Conservation (phyloP, 2,888 invertebrate genomes). For the Amiota minor region DNA sequence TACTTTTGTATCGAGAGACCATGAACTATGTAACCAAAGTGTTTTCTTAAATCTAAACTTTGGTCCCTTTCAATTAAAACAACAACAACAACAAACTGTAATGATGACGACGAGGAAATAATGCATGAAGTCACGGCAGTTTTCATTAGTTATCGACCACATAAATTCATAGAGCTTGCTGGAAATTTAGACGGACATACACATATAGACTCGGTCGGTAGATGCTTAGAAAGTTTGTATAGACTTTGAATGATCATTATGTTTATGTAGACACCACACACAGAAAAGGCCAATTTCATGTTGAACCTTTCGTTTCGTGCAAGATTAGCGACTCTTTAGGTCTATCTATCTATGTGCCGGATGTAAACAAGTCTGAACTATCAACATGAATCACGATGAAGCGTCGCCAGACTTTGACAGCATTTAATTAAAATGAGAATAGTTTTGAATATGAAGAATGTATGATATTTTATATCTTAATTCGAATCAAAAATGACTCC, state of each 20-base stretch:
- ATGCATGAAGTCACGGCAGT: slow-evolving; percentile 47
- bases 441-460: neutral
- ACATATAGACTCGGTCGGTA: neutral
- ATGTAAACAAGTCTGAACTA: neutral
- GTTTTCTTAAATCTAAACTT: slow-evolving; percentile 46
- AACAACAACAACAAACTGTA: neutral
- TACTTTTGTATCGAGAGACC: neutral
- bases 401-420: slow-evolving; percentile 18
- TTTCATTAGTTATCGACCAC: slow-evolving; percentile 64
- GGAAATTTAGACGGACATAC: no score
- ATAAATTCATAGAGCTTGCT: slow-evolving; percentile 43
- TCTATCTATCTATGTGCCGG: neutral
- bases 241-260: slow-evolving; percentile 3
- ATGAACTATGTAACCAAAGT: slow-evolving; percentile 13
- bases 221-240: slow-evolving; percentile 11
- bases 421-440: slow-evolving; percentile 15
- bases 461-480: slow-evolving; percentile 3
- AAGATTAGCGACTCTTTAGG: neutral
- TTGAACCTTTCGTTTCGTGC: slow-evolving; percentile 20
- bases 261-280: neutral
- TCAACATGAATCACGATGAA: slow-evolving; percentile 8
- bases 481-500: slow-evolving; percentile 10
- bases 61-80: slow-evolving; percentile 54
- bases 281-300: slow-evolving; percentile 25
- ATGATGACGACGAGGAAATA: slow-evolving; percentile 3